phyloP scores from a whole-genome alignment of 2,888 invertebrate species.

The Didymodactylos carnosus region DNA sequence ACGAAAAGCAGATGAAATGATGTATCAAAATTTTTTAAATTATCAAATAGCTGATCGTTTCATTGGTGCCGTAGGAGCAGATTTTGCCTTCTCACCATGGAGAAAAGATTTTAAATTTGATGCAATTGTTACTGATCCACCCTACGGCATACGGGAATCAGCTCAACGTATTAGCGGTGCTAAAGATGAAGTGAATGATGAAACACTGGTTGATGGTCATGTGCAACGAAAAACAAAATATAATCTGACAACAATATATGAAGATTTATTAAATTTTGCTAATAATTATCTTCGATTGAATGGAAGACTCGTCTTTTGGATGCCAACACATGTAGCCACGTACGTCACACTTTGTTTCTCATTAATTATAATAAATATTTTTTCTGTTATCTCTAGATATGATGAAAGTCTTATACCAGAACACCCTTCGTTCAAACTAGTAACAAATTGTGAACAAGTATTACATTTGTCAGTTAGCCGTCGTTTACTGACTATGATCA shows the following conservation, averaged over 20 bases:
- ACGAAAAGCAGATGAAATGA: slow-evolving; percentile 53
- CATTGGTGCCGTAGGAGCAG: slow-evolving; percentile 70
- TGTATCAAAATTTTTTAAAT: slow-evolving; percentile 65
- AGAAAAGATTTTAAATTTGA: slow-evolving; percentile 50
- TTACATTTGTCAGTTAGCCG: not conserved
- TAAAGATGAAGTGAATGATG: not conserved
- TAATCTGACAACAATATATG: slow-evolving; percentile 55
- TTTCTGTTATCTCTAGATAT: too few species aligned
- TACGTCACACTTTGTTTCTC: too few species aligned
- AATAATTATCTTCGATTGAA: slow-evolving; percentile 52
- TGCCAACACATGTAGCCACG: slow-evolving; percentile 42
- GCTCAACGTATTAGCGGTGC: not conserved
- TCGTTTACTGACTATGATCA: not conserved
- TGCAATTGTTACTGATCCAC: slow-evolving; percentile 86
- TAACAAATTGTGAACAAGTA: not conserved
- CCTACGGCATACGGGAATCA: slow-evolving; percentile 68
- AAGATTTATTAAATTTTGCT: slow-evolving; percentile 63
- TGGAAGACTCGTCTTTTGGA: slow-evolving; percentile 78
- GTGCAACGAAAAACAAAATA: slow-evolving; percentile 52
- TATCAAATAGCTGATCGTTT: slow-evolving; percentile 57
- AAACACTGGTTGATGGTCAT: slow-evolving; percentile 19
- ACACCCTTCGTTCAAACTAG: not conserved
- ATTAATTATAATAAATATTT: too few species aligned
- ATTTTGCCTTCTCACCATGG: slow-evolving; percentile 59
- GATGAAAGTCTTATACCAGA: not conserved